Percentiles rank a stretch among this genome's conserved stretches.
These are phyloP conservation scores for Malacosoma neustria DNA, from an alignment of 2,888 invertebrate genomes.

Conservation along the genomic window DNA sequence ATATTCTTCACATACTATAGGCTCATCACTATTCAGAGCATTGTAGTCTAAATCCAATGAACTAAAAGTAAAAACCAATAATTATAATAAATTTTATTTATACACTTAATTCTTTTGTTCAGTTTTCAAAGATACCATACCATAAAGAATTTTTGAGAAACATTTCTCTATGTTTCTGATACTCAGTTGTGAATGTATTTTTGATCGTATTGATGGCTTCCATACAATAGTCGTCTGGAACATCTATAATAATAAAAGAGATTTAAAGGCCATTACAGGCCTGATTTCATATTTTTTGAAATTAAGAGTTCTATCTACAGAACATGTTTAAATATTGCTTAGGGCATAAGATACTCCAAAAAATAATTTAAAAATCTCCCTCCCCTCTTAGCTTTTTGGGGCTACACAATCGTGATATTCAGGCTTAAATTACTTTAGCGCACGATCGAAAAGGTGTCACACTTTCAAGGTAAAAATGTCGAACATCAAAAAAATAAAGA, in stretches of 20 bases:
- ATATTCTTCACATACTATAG: slow-evolving; percentile 49
- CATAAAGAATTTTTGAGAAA: slow-evolving; percentile 42
- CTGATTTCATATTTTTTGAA: no score
- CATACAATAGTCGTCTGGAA: slow-evolving; percentile 41
- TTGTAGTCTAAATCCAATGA: slow-evolving; percentile 44
- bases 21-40: slow-evolving; percentile 29
- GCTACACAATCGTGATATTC: no score
- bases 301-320: no score
- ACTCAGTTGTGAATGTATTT: slow-evolving; percentile 33
- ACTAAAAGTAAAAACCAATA: slow-evolving; percentile 38
- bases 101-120: slow-evolving; percentile 1
- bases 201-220: slow-evolving; percentile 38
- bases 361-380: no score
- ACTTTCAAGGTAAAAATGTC: no score
- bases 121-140: slow-evolving; percentile 28
- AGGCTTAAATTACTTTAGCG: no score
- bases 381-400: no score
- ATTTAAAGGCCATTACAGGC: no score
- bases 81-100: neutral
- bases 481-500: no score
- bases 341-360: no score
- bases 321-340: no score
- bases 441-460: no score
- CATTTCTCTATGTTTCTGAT: slow-evolving; percentile 36
- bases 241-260: slow-evolving; percentile 29